Base-by-base conservation (phyloP, 2,113 vertebrate species). In the Phrynosoma platyrhinos region DNA sequence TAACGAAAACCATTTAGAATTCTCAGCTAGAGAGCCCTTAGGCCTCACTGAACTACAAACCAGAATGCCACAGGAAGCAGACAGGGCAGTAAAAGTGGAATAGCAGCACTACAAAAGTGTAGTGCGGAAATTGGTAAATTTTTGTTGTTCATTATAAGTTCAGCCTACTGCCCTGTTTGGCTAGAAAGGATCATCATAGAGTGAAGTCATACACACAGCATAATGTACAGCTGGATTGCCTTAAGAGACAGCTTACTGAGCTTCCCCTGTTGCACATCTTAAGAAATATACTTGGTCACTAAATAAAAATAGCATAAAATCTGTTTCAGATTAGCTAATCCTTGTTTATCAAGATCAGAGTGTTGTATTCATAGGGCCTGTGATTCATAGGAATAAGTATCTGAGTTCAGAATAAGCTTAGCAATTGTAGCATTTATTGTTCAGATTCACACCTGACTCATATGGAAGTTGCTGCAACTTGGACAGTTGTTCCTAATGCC, bases 361-460 rank as follows among this genome's bases (percentile, higher is more conserved):
- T 21, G 18, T 36, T 21, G 72, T 64, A 64, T 1, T 79, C 4
- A 53, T 2, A 30, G 25, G 4, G 30, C 79, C 32, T 40, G 58
- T 52, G 72, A 13, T 16, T 77, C 72, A 27, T 85, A 27, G 72
- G n/a, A 85, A 78, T n/a, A 85, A 77, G 58, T n/a, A 42, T 40
- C 21, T 62, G 53, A 14, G 27, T 58, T 9, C 32, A 58, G n/a
- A 74, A 84, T 40, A 53, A 74, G n/a, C 6, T 76, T 76, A 62
- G n/a, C 20, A 40, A 36, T 36, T 13, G 18, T 32, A 68, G 72
- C n/a, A 52, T 76, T 85, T 14, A 66, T 32, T 32, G 10, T n/a
- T 7, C 40, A 42, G 36, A 30, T n/a, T 68, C 14, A 64, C 47
- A 40, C 18, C 25, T 36, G 25, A 20, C 13, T 85, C 32, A 36